These are phyloP conservation scores for Thymelicus acteon DNA, from an alignment of 2,888 invertebrate genomes.

Conservation along the genomic window DNA sequence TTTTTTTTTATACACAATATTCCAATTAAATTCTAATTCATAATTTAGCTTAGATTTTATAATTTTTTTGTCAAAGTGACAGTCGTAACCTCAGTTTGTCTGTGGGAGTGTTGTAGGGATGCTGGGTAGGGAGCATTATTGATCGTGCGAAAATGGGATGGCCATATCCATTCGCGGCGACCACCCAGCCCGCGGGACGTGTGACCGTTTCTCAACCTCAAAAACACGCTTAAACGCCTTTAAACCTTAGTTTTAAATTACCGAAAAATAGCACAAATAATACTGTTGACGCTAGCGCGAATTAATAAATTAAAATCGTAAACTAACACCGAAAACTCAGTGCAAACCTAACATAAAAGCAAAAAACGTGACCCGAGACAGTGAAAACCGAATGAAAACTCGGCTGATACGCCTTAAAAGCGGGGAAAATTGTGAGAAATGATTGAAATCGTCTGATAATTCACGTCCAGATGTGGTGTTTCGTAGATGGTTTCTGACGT, in stretches of 20 bases:
- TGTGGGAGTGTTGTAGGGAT: conserved; percentile 76
- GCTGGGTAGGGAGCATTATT: conserved; percentile 85
- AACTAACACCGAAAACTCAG: conserved; percentile 36
- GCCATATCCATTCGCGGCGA: conserved; percentile 81
- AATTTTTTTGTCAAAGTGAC: conserved; percentile 1
- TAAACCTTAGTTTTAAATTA: conserved; percentile 60
- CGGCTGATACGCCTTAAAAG: conserved; percentile 38
- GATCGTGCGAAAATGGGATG: conserved; percentile 83
- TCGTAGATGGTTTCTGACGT: conserved; percentile 34
- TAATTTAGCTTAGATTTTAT: background rate
- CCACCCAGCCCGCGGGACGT: conserved; percentile 78
- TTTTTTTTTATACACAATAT: background rate
- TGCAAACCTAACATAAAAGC: conserved; percentile 52
- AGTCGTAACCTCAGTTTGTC: conserved; percentile 45
- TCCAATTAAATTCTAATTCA: background rate
- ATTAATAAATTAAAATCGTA: conserved; percentile 43
- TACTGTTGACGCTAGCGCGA: conserved; percentile 44
- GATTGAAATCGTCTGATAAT: conserved; percentile 16
- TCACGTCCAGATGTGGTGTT: conserved; percentile 32
- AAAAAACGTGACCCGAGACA: conserved; percentile 52
- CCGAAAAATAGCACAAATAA: conserved; percentile 52
- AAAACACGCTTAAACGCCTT: conserved; percentile 74
- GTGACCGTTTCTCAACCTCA: conserved; percentile 70
- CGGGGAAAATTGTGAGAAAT: conserved; percentile 39
- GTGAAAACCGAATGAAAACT: conserved; percentile 48